These are phyloP conservation scores for Dolichomitus sp. DNA, from an alignment of 2,888 invertebrate genomes.

Conservation along the genomic window DNA sequence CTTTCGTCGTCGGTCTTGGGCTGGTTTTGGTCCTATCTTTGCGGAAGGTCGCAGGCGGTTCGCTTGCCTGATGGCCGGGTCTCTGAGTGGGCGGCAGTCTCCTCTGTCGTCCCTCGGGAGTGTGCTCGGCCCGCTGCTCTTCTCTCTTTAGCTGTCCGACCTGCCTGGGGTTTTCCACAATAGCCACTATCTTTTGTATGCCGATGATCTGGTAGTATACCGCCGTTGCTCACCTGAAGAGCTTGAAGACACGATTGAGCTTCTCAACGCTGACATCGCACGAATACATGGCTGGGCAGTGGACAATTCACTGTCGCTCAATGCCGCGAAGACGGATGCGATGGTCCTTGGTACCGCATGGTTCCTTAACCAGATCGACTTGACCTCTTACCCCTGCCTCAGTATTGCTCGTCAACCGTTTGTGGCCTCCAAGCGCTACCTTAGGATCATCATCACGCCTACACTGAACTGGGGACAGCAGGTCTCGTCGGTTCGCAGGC, in stretches of 20 bases:
- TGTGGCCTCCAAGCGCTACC: too few relatives aligned
- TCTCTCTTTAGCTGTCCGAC: slow-evolving; percentile 38
- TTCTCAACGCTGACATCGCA: slow-evolving; percentile 1
- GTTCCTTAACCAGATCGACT: background rate
- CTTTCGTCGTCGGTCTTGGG: background rate
- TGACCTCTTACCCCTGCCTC: background rate
- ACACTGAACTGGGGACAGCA: background rate
- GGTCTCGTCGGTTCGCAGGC: background rate
- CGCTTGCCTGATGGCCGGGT: too few relatives aligned
- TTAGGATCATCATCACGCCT: too few relatives aligned
- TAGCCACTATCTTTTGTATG: slow-evolving; percentile 41
- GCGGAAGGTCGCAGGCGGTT: too few relatives aligned
- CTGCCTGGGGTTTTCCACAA: background rate
- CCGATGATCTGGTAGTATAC: slow-evolving; percentile 59
- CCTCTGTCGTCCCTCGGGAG: slow-evolving; percentile 56
- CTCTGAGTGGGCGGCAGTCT: too few relatives aligned
- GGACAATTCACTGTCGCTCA: too few relatives aligned
- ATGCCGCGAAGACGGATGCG: too few relatives aligned
- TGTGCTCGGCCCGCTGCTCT: slow-evolving; percentile 44
- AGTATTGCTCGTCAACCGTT: background rate
- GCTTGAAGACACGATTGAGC: background rate
- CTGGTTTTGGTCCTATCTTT: background rate
- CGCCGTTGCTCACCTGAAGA: background rate
- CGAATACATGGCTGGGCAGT: background rate
- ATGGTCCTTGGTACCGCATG: too few relatives aligned